Percentiles rank a stretch among this genome's conserved stretches.
Conservation (phyloP, 2,888 invertebrate genomes). For the Chloromyia formosa region DNA sequence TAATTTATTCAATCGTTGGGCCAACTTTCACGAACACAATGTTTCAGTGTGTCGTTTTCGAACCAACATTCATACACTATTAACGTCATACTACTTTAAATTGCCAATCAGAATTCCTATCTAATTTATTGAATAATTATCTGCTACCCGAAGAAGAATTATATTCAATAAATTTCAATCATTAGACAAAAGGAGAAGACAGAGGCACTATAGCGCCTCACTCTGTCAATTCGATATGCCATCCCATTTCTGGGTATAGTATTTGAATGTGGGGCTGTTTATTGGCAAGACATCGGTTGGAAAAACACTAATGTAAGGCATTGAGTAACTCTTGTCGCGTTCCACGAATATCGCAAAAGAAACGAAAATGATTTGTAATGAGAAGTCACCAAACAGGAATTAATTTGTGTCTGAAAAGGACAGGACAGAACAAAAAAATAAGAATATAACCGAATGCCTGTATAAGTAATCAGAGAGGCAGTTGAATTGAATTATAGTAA, state of each 20-base stretch:
- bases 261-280: background rate
- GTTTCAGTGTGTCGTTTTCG: background rate
- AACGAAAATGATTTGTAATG: constrained; percentile 42
- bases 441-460: constrained; percentile 47
- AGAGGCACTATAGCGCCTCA: background rate
- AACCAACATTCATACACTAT: background rate
- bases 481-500: constrained; percentile 51
- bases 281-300: too few species aligned
- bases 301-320: background rate
- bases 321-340: constrained; percentile 28
- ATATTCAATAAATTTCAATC: constrained; percentile 41
- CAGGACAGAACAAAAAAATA: constrained; percentile 24
- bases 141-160: constrained; percentile 34
- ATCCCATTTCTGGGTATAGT: constrained; percentile 7
- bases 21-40: constrained; percentile 30
- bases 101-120: constrained; percentile 39
- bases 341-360: constrained; percentile 33
- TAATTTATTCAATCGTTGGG: constrained; percentile 38
- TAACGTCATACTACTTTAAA: constrained; percentile 38
- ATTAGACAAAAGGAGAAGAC: constrained; percentile 36
- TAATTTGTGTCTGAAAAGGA: constrained; percentile 40
- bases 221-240: background rate
- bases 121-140: constrained; percentile 41
- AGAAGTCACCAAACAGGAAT: constrained; percentile 39
- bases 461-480: constrained; percentile 49